Evolutionary conservation across 1,140 invertebrate genomes (phyloP), one percentile per base, ranked within the genome.

Genomic region (Drosophila gunungcola): DNA sequence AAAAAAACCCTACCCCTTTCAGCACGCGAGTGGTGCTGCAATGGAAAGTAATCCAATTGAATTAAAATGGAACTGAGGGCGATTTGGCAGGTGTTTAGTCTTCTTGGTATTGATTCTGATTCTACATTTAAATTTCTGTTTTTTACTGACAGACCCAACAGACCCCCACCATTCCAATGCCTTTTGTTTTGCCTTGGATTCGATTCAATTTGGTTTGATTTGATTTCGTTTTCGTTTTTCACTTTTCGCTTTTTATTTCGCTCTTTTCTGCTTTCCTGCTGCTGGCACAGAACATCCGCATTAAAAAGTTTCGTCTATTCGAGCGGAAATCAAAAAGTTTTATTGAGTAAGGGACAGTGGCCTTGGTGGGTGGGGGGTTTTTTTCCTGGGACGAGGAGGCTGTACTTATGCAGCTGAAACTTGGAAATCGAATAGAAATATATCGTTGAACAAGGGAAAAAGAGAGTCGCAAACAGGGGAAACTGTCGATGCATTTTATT

Each of bases 301-400:
- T 86, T 86, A 88, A 86, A 85, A 86, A 86, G 82, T 86, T 86
- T 82, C 72, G 65, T 76, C 79, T 65, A 83, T 69, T 86, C 83
- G 70, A 86, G 83, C 82, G 83, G 83, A 86, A 86, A 86, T 86
- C 82, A 82, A 83, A 86, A 86, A 86, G 83, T 88, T 86, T 79
- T 82, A 86, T 86, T 82, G 82, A 86, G 54, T 82, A 76, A 82
- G 72, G 75, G 64, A 85, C 78, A 86, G 56, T 25, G 25, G 52
- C 49, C 46, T 39, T 49, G 54, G 34, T 1, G 49, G 34, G 5
- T 10, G 55, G 12, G 1, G 27, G n/a, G 9, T 48, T 39, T 48
- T 27, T 21, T 21, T 21, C 21, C 46, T 3, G 25, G 12, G 12
- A 12, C 12, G 3, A 13, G 32, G 34, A 38, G 51, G 51, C 51